Conservation (phyloP, 2,888 invertebrate genomes). For the Calliscelio sp. region DNA sequence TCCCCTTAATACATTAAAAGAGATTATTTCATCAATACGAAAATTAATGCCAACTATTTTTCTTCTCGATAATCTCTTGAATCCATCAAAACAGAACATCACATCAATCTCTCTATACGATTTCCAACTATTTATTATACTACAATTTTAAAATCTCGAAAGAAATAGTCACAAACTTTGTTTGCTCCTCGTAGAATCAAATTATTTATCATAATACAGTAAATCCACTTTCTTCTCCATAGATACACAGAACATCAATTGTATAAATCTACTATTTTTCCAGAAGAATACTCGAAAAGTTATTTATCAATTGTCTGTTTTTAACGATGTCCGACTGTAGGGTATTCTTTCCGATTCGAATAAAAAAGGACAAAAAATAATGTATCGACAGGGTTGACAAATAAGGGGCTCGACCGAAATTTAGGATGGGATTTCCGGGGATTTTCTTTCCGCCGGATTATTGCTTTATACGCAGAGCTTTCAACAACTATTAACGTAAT, state of each 20-base stretch:
- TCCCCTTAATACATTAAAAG: no score
- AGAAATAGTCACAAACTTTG: constrained; percentile 7
- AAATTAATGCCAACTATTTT: no score
- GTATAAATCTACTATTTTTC: constrained; percentile 32
- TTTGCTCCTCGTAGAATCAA: background rate
- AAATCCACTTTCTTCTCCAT: constrained; percentile 5
- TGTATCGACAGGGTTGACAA: constrained; percentile 61
- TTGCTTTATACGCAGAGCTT: constrained; percentile 59
- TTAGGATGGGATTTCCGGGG: constrained; percentile 50
- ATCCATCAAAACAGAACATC: no score
- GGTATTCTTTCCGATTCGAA: constrained; percentile 1
- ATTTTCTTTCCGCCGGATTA: constrained; percentile 60
- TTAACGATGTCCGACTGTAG: constrained; percentile 29
- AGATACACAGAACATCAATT: constrained; percentile 7
- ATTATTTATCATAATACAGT: constrained; percentile 32
- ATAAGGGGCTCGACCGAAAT: constrained; percentile 57
- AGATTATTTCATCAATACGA: no score
- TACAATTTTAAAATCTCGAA: constrained; percentile 1
- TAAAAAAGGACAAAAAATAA: constrained; percentile 40
- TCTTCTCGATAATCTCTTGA: no score
- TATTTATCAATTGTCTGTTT: constrained; percentile 49
- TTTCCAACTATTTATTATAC: no score
- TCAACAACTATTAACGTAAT: constrained; percentile 62
- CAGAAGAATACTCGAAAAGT: constrained; percentile 31
- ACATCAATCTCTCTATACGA: no score